These are phyloP conservation scores for Sylvia atricapilla DNA, from an alignment of 2,113 vertebrate genomes.

Conservation along the genomic window DNA sequence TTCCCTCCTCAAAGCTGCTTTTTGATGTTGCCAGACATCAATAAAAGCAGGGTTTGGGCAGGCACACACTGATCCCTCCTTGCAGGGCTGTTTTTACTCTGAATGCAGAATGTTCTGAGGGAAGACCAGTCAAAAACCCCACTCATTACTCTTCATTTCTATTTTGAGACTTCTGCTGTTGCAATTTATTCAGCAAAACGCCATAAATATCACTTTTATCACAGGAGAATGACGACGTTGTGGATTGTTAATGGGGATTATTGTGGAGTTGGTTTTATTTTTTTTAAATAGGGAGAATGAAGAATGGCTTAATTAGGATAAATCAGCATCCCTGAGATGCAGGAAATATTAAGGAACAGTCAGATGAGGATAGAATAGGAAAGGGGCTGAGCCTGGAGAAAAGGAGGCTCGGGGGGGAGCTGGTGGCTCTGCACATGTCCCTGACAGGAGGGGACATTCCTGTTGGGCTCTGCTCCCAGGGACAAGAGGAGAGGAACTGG, in stretches of 20 bases:
- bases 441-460: not conserved
- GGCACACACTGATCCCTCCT: not conserved
- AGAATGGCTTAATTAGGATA: not conserved
- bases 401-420: not conserved
- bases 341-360: not conserved
- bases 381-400: not conserved
- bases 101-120: not conserved
- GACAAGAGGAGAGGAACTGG: not conserved
- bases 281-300: not conserved
- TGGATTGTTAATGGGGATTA: not conserved
- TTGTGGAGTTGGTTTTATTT: not conserved
- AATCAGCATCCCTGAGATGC: not conserved
- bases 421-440: not conserved
- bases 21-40: slow-evolving; percentile 21
- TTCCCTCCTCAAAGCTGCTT: not conserved
- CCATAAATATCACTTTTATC: not conserved
- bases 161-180: not conserved
- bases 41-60: not conserved
- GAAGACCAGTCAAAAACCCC: not conserved
- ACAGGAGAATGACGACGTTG: not conserved
- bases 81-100: not conserved
- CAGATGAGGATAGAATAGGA: not conserved
- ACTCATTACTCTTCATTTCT: not conserved
- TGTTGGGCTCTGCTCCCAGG: not conserved
- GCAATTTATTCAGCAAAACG: not conserved